A percentile compares a stretch with the other conserved stretches of the same genome.
These are phyloP conservation scores for Crossaster papposus DNA, from an alignment of 53 echinoderm and acorn worm genomes.

Conservation along the genomic window DNA sequence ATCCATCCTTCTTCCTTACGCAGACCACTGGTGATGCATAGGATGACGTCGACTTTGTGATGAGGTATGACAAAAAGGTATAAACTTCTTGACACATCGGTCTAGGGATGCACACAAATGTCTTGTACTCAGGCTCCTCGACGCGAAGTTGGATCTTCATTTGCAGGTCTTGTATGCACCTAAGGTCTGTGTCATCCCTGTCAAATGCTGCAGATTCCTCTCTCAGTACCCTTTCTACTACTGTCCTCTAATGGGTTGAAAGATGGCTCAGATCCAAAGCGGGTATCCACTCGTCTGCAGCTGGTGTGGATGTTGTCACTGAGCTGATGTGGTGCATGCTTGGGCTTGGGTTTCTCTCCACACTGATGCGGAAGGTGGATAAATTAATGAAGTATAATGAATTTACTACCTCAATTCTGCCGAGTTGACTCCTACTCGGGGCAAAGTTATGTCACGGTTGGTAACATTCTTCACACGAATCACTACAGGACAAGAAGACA, in stretches of 20 bases:
- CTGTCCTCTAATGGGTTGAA: not conserved
- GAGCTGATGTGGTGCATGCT: too few species aligned
- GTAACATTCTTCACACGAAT: constrained; percentile 54
- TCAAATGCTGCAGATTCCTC: constrained; percentile 60
- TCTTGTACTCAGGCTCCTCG: constrained; percentile 49
- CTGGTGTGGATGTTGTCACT: too few species aligned
- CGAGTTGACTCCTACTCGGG: constrained; percentile 32
- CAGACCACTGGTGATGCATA: constrained; percentile 73
- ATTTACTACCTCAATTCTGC: constrained; percentile 13
- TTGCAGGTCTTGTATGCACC: constrained; percentile 30
- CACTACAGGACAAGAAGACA: constrained; percentile 13
- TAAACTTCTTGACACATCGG: constrained; percentile 65
- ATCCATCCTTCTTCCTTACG: constrained; percentile 61
- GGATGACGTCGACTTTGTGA: constrained; percentile 64
- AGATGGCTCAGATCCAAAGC: constrained; percentile 33
- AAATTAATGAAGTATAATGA: not conserved
- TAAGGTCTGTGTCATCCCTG: constrained; percentile 49
- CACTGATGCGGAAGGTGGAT: not conserved
- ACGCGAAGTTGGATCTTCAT: constrained; percentile 56
- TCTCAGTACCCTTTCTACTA: constrained; percentile 34
- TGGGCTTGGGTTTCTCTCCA: not conserved
- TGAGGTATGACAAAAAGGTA: constrained; percentile 61
- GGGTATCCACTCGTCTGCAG: constrained; percentile 25
- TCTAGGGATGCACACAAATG: constrained; percentile 59
- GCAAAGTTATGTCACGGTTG: constrained; percentile 29